These are phyloP conservation scores for Urophycis tenuis DNA, from an alignment of 2,797 vertebrate species.

Conservation along the genomic window DNA sequence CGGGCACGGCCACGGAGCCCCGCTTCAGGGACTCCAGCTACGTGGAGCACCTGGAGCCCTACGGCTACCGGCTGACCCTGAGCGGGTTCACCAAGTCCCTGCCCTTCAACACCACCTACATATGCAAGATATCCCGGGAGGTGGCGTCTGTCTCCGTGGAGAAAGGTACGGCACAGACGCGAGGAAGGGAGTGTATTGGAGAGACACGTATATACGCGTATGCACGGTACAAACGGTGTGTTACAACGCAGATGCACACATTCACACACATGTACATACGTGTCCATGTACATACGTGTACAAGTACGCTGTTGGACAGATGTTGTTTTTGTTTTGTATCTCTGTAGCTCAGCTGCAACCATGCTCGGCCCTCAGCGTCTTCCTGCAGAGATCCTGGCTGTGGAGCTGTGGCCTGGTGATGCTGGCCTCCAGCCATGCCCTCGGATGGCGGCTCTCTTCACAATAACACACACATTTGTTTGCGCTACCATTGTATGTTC, in stretches of 20 bases:
- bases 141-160: slow-evolving; percentile 41
- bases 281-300: neutral
- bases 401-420: slow-evolving; percentile 57
- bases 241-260: neutral
- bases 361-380: slow-evolving; percentile 67
- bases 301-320: neutral
- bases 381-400: slow-evolving; percentile 55
- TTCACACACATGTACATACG: neutral
- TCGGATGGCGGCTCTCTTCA: slow-evolving; percentile 33
- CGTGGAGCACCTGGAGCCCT: slow-evolving; percentile 52
- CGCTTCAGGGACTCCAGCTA: slow-evolving; percentile 55
- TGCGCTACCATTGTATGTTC: neutral
- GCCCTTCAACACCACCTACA: slow-evolving; percentile 67
- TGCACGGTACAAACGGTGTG: neutral
- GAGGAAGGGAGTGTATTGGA: neutral
- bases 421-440: slow-evolving; percentile 46
- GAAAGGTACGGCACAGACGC: slow-evolving; percentile 49
- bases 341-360: slow-evolving; percentile 55
- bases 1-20: slow-evolving; percentile 50
- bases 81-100: slow-evolving; percentile 46
- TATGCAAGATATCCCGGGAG: slow-evolving; percentile 61
- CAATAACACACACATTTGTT: slow-evolving; percentile 14
- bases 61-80: slow-evolving; percentile 64
- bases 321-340: slow-evolving; percentile 26
- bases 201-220: neutral